Percentiles rank a stretch among this genome's conserved stretches.
Conservation (phyloP, 2,888 invertebrate species). For the Meliscaeva auricollis region DNA sequence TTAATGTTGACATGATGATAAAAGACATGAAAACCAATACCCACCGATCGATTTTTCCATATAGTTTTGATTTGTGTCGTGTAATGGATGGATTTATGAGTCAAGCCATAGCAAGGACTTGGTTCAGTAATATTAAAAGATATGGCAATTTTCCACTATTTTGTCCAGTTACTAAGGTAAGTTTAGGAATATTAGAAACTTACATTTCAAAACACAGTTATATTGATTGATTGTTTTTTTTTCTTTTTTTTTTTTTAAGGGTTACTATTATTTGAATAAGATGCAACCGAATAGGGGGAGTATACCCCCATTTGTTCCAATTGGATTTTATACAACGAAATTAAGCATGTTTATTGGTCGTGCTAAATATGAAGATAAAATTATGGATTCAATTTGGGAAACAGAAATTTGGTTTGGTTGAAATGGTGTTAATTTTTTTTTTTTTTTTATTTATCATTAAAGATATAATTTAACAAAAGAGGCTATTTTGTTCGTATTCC, state of each 20-base stretch:
- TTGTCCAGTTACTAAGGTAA: slow-evolving; percentile 77
- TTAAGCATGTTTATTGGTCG: not conserved
- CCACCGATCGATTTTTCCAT: not conserved
- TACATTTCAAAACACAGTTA: no score
- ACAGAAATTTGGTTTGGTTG: not conserved
- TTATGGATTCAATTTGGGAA: not conserved
- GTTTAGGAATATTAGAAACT: not conserved
- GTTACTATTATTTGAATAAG: slow-evolving; percentile 46
- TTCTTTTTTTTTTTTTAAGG: no score
- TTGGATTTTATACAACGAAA: not conserved
- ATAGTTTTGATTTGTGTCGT: slow-evolving; percentile 4
- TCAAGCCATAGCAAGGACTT: slow-evolving; percentile 67
- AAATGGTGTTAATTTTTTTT: no score
- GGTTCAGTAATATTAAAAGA: slow-evolving; percentile 74
- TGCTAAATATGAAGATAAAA: not conserved
- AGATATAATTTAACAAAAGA: no score
- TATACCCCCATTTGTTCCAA: not conserved
- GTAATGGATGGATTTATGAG: slow-evolving; percentile 20
- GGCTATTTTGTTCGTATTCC: no score
- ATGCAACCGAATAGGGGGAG: slow-evolving; percentile 3
- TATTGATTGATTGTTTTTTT: no score
- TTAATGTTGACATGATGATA: not conserved
- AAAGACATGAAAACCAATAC: not conserved
- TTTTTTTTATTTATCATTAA: no score
- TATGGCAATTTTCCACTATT: slow-evolving; percentile 77